Base-by-base conservation (phyloP, 2,113 vertebrate genomes). In the Elephas maximus region DNA sequence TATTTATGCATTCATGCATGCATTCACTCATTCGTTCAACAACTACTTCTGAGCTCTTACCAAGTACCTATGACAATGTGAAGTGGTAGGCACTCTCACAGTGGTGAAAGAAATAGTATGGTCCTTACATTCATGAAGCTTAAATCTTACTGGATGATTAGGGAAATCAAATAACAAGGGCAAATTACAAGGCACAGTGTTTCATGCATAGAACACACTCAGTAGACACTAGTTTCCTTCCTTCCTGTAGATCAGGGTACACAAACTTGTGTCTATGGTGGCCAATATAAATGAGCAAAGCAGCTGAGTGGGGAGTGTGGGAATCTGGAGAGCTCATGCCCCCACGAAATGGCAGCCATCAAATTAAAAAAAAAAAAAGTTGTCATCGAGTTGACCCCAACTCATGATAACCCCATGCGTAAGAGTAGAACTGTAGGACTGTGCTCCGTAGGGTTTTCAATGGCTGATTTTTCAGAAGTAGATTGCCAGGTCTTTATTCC, bases 161-260 rank as follows among this genome's bases (percentile, higher is more conserved):
- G 26, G n/a, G 91, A 95, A 93, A 44, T 88, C 78, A 71, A 95
- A 96, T n/a, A 71, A 73, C 60, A 53, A 18, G 15, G 67, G 8
- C 26, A 78, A 81, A 92, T 90, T 88, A 90, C 3, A 88, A 95
- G 86, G 76, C 37, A 88, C 33, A 51, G 44, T 73, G 69, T 21
- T 88, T 63, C 48, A n/a, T 41, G 0, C 45, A 69, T 4, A 90
- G 48, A 76, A 87, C 24, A 45, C 33, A 77, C 26, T 93, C 62
- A 86, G 37, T 90, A 96, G 91, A 80, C 79, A 21, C 71, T 65
- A 78, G 18, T 83, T 80, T 93, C 57, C 65, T 60, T 94, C 45
- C n/a, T 93, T 80, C 71, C 62, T 76, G 51, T 5, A 88, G 41
- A 90, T 33, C 44, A 81, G 0, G 1, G n/a, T 15, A 80, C 63